Evolutionary conservation across 2,113 vertebrate species (phyloP).

Genomic region (pig (Sus scrofa)): DNA sequence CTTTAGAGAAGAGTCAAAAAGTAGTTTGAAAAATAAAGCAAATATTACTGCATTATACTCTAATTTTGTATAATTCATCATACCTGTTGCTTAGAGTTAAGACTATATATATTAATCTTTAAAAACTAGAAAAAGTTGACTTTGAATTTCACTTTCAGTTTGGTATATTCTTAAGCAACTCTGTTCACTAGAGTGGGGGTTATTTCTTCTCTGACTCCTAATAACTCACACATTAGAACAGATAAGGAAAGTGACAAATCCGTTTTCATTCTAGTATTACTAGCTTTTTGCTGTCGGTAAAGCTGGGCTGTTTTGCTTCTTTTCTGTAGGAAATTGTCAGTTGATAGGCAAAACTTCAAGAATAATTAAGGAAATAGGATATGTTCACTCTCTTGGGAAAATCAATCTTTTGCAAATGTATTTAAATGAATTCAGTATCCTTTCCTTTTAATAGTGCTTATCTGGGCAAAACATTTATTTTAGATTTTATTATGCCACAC

Average conservation of each 20-base stretch:
- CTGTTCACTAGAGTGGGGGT: neutral
- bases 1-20: neutral
- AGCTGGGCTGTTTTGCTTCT: constrained; percentile 82
- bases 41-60: neutral
- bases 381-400: constrained; percentile 77
- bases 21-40: neutral
- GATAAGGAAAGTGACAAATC: constrained; percentile 68
- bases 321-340: constrained; percentile 84
- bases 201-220: constrained; percentile 73
- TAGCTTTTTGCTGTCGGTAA: constrained; percentile 84
- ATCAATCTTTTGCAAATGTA: constrained; percentile 86
- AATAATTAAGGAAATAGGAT: constrained; percentile 87
- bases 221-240: constrained; percentile 71
- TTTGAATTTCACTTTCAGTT: constrained; percentile 12
- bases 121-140: constrained; percentile 55
- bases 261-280: constrained; percentile 80
- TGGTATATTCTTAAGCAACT: constrained; percentile 69
- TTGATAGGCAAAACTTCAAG: constrained; percentile 87
- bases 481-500: constrained; percentile 79
- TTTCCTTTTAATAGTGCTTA: constrained; percentile 85
- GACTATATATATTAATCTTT: neutral
- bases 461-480: constrained; percentile 80
- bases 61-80: constrained; percentile 27
- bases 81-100: neutral
- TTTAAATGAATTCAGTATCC: constrained; percentile 88